phyloP scores from a whole-genome alignment of 1,140 invertebrate genomes.

The Drosophila setifemur region DNA sequence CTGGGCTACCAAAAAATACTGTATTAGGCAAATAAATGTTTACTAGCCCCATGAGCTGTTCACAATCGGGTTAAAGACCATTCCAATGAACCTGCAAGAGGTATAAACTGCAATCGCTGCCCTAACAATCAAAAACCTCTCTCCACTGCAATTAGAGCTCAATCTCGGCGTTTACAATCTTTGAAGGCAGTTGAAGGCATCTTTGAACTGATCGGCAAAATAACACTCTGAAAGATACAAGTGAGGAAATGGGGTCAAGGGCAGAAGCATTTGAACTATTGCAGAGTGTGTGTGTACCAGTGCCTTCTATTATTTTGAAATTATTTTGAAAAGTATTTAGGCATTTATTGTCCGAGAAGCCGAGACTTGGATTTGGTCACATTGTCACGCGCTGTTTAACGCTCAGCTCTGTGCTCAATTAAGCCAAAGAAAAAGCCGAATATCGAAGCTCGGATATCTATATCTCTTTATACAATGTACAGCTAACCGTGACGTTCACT shows the following conservation, averaged over 20 bases:
- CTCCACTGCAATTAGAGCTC: constrained; percentile 56
- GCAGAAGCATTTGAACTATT: constrained; percentile 77
- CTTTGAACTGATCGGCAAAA: constrained; percentile 14
- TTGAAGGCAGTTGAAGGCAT: constrained; percentile 14
- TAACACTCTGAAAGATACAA: not conserved
- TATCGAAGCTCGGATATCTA: not conserved
- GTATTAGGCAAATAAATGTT: constrained; percentile 15
- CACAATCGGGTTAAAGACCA: constrained; percentile 23
- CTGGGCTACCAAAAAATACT: constrained; percentile 8
- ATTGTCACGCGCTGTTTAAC: constrained; percentile 65
- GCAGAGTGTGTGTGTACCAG: not conserved
- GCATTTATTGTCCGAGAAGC: constrained; percentile 12
- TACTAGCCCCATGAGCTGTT: constrained; percentile 19
- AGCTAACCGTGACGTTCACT: constrained; percentile 42
- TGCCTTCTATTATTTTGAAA: constrained; percentile 7
- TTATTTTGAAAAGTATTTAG: constrained; percentile 10
- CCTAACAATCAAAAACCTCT: constrained; percentile 36
- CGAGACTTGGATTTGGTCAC: constrained; percentile 43
- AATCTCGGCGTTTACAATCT: constrained; percentile 25
- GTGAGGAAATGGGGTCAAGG: constrained; percentile 65
- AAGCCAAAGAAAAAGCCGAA: constrained; percentile 21
- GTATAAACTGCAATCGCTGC: constrained; percentile 46
- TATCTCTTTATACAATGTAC: constrained; percentile 1
- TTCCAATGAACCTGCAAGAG: constrained; percentile 26
- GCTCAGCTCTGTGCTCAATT: constrained; percentile 47